A percentile compares a stretch with the other conserved stretches of the same genome.
These are phyloP conservation scores for Mnemiopsis leidyi DNA, from an alignment of 37 sponge, comb jelly and placozoan genomes.

Conservation along the genomic window DNA sequence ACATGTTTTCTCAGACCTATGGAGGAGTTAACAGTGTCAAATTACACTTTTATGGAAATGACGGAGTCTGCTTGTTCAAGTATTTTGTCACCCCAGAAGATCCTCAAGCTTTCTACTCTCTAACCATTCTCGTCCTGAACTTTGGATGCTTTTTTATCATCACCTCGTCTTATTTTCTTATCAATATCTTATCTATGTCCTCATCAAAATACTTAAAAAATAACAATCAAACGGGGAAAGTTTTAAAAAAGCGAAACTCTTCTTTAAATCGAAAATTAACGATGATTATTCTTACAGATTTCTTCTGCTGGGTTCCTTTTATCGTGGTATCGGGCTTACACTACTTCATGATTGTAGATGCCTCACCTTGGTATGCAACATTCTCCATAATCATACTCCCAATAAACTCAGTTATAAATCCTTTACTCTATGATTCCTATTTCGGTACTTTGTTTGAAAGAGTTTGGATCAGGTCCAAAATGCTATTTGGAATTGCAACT, in stretches of 20 bases:
- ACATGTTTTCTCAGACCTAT: slow-evolving; percentile 10
- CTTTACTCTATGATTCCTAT: not conserved
- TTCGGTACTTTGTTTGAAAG: not conserved
- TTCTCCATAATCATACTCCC: not conserved
- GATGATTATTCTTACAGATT: not conserved
- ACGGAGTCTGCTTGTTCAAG: slow-evolving; percentile 26
- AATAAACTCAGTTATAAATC: not conserved
- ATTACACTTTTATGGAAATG: not conserved
- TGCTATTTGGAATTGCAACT: not conserved
- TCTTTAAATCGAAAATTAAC: not conserved
- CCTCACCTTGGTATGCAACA: not conserved
- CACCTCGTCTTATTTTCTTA: not conserved
- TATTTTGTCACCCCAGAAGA: not conserved
- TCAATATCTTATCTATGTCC: not conserved
- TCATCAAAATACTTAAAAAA: not conserved
- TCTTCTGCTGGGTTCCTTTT: not conserved
- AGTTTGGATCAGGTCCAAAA: not conserved
- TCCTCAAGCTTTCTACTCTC: slow-evolving; percentile 6
- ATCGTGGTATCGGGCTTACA: not conserved
- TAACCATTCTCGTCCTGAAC: not conserved
- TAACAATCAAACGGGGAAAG: not conserved
- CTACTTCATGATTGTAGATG: not conserved
- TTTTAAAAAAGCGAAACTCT: not conserved
- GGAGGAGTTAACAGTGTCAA: not conserved
- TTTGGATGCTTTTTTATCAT: not conserved